Base-by-base conservation (phyloP, 2,113 vertebrate species). In the Pelecanoides urinatrix region DNA sequence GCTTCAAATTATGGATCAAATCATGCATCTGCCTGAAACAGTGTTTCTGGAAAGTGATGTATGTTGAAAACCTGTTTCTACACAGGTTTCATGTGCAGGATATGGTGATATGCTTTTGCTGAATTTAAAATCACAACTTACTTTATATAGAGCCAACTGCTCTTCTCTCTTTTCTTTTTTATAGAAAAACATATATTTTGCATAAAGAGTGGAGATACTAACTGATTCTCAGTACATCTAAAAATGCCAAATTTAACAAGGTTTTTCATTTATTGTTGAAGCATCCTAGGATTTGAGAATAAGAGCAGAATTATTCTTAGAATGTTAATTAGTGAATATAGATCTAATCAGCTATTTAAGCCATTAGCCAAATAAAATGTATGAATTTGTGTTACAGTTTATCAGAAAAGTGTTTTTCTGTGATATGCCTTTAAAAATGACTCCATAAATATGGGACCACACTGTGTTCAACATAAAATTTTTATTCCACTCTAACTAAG, bases 391-490 rank as follows among this genome's bases (percentile, higher is more conserved):
- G 61, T 97, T 96, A 47, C 58, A 55, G 32, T 94, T 98, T 96
- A 93, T 59, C 36, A 88, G 65, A 91, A 94, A 74, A 94, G 27
- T 95, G 45, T 96, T 98, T 95, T 97, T 96, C 65, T 96, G 70
- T 94, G 63, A 38, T 90, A 97, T 87, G 65, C 47, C 62, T 98
- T 97, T 94, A 92, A 95, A 97, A 97, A 66, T 81, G 7, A 92
- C 82, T 95, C 75, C 96, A 78, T 96, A 94, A 97, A 95, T 97
- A 97, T 40, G 72, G 42, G 92, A 95, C 77, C 4, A 15, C 38
- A 95, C 26, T 97, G 68, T 95, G 80, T 95, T 98, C 65, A 91
- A 94, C 81, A 91, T 96, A 68, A 92, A 91, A 86, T 91, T 97
- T 97, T 97, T 95, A 90, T 95, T 97, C 55, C 86, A 56, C 84